Base-by-base conservation (phyloP, 2,888 invertebrate genomes). In the Oscheius onirici region DNA sequence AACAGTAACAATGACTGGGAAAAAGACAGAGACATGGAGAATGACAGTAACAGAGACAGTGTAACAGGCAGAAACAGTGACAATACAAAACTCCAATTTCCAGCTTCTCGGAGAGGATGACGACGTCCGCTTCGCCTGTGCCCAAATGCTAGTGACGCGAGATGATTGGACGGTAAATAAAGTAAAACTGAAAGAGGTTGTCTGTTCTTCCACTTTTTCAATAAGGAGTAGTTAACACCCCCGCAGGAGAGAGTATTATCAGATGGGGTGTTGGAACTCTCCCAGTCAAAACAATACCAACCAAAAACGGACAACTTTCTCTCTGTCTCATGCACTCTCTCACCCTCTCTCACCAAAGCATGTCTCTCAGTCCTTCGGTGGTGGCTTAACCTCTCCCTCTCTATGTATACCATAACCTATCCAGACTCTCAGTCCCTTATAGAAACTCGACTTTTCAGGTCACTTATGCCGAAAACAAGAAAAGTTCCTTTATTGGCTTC, bases 161-260 rank as follows among this genome's bases (percentile, higher is more conserved):
- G 83, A 83, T 55, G 58, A 73, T 6, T 83, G 83, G 83, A 61
- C 65, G 66, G 77, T 75, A 54, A 28, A 57, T 75, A 44, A 13
- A 41, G 26, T 69, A n/a, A n/a, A 13, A 11, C 20, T 26, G 22
- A 13, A 20, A 13, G 57, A 57, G 57, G 40, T 57, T 52, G n/a
- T 34, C n/a, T 57, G n/a, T 43, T 10, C 24, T 41, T 60, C 44
- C 22, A 17, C 10, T 57, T 57, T 57, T 34, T 57, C 24, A 5
- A 15, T 17, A 3, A 10, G 52, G 52, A 22, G 52, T 3, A 22
- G 24, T 20, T 52, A 24, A 24, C 52, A 17, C 20, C 20, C 20
- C 20, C 24, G 52, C 6, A 3, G 52, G 52, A 24, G 22, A 22
- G 22, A 52, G 52, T 11, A 8, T 52, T 17, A 24, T 22, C 20